Percentiles rank a stretch among this genome's conserved stretches.
Conservation (phyloP, 2,888 invertebrate genomes). For the Pyrochroa serraticornis region DNA sequence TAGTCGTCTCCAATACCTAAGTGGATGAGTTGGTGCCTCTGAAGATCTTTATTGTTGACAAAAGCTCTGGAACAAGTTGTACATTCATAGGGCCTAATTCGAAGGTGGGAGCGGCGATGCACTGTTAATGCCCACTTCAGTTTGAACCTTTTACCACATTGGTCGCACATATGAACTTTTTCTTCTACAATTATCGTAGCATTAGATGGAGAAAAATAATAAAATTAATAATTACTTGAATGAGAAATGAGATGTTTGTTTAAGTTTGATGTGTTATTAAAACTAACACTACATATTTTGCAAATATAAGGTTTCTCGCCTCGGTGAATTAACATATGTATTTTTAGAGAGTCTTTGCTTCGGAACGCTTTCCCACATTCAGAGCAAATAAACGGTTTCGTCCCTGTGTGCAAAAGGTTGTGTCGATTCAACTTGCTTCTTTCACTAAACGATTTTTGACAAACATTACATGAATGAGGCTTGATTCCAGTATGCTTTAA, state of each 20-base stretch:
- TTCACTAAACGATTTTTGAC: slow-evolving; percentile 72
- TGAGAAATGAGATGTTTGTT: slow-evolving; percentile 71
- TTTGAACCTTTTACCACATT: slow-evolving; percentile 67
- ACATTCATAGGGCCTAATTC: slow-evolving; percentile 66
- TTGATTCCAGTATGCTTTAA: slow-evolving; percentile 69
- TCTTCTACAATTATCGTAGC: slow-evolving; percentile 56
- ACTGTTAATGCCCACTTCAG: slow-evolving; percentile 65
- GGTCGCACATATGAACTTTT: slow-evolving; percentile 63
- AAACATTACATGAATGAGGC: slow-evolving; percentile 66
- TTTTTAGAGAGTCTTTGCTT: slow-evolving; percentile 63
- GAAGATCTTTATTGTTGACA: slow-evolving; percentile 70
- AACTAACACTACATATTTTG: slow-evolving; percentile 64
- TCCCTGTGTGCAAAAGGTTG: slow-evolving; percentile 66
- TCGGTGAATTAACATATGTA: slow-evolving; percentile 68
- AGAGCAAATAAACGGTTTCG: slow-evolving; percentile 61
- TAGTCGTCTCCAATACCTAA: slow-evolving; percentile 64
- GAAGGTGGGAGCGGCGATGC: slow-evolving; percentile 63
- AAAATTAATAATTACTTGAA: slow-evolving; percentile 53
- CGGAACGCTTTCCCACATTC: slow-evolving; percentile 69
- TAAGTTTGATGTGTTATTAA: slow-evolving; percentile 70
- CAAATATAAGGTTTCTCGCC: slow-evolving; percentile 68
- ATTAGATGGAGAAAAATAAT: slow-evolving; percentile 7
- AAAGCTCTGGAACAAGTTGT: slow-evolving; percentile 71
- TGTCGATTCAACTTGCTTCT: slow-evolving; percentile 75
- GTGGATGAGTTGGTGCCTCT: slow-evolving; percentile 73